phyloP scores from a whole-genome alignment of 2,888 invertebrate genomes.

The Erpobdella octoculata region DNA sequence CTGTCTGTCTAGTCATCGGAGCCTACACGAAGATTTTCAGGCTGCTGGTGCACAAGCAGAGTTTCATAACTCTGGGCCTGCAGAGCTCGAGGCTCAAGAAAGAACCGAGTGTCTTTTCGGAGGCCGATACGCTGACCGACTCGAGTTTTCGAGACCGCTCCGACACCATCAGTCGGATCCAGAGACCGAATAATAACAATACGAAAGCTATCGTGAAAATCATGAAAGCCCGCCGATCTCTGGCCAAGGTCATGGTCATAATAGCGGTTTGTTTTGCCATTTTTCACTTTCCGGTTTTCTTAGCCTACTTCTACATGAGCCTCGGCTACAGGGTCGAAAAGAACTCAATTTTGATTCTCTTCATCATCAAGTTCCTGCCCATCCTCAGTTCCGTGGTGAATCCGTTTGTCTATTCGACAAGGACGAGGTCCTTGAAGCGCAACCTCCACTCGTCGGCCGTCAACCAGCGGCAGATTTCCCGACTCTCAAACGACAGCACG shows the following conservation, averaged over 20 bases:
- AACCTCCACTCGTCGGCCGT: too few species aligned
- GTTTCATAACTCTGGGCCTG: not conserved
- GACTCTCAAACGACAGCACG: too few species aligned
- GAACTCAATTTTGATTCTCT: slow-evolving; percentile 32
- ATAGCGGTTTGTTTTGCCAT: slow-evolving; percentile 34
- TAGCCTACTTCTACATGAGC: slow-evolving; percentile 25
- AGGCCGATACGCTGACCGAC: not conserved
- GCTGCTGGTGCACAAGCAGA: slow-evolving; percentile 20
- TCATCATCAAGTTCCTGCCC: slow-evolving; percentile 34
- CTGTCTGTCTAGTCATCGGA: slow-evolving; percentile 29
- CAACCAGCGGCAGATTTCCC: too few species aligned
- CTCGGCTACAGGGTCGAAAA: slow-evolving; percentile 26
- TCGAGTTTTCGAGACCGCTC: not conserved
- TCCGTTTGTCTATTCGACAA: slow-evolving; percentile 34
- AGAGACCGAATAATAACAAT: not conserved
- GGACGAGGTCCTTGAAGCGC: slow-evolving; percentile 27
- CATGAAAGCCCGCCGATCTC: slow-evolving; percentile 28
- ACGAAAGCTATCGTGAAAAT: slow-evolving; percentile 6
- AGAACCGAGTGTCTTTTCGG: not conserved
- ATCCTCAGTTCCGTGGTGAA: slow-evolving; percentile 34
- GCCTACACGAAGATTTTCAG: slow-evolving; percentile 32
- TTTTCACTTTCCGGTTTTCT: slow-evolving; percentile 33
- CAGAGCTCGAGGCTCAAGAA: not conserved
- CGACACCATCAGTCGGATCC: not conserved
- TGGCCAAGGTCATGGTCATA: slow-evolving; percentile 36